Base-by-base conservation (phyloP, 2,797 vertebrate genomes). In the Poliocrania exsul region DNA sequence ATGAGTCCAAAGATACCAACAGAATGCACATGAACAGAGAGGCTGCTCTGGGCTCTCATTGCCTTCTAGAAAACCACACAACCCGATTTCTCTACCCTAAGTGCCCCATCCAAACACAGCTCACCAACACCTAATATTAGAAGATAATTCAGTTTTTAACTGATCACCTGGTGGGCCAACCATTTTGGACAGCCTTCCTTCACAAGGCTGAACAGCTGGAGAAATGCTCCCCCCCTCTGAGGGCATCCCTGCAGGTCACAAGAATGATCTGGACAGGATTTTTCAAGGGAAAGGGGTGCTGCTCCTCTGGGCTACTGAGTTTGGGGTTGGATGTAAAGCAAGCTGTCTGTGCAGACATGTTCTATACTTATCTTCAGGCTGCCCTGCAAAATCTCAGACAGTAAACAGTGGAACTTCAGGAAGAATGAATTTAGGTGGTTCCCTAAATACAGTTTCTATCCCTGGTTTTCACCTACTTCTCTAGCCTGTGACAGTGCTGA, bases 21-120 rank as follows among this genome's bases (percentile, higher is more conserved):
- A 1, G 16, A 12, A 33, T 8, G 35, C 28, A 35, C 0, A 3
- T 24, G n/a, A 79, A 79, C 15, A 20, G 0, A 1, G 49, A 23
- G 6, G 44, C n/a, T 74, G 16, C 67, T 65, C 20, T 13, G 31
- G 72, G 24, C 38, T 89, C 35, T 60, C 28, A 1, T 13, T 11
- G 16, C 31, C 49, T 13, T 8, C 14, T 0, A 37, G 16, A 46
- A 80, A 65, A 37, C 46, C 10, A 11, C 23, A 25, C 12, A 26
- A 28, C 16, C 7, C 2, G 6, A 54, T 31, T 61, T 38, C 35
- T 38, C 53, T 28, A 24, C 2, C 0, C 46, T 46, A 25, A 44
- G 15, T 33, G 16, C 16, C 44, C 2, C 53, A 56, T 67, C 31
- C 46, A 50, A 53, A 64, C 4, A 17, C 57, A 66, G 53, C 20